Evolutionary conservation across 2,888 invertebrate genomes (phyloP), one percentile per base, ranked within the genome.

Genomic region (Chaitophorus viminalis): DNA sequence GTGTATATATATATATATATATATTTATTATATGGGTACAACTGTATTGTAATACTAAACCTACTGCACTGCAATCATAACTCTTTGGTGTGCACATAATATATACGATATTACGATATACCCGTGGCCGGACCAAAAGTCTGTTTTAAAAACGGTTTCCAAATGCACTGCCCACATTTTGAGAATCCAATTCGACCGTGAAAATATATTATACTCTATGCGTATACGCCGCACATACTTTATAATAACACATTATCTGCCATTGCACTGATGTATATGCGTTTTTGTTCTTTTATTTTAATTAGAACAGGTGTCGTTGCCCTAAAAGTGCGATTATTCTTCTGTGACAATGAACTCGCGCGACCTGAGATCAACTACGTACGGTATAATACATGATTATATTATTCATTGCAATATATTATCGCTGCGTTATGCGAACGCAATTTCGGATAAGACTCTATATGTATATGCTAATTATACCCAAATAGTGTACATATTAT

Each of bases 221-320:
- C 68, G 3, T 65, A 52, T 14, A 9, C 33, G 21, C 21, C 29
- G 31, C 11, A 31, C 21, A 14, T 29, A 21, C 21, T 68, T 17
- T 36, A 54, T 54, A 31, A 65, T 65, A n/a, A 33, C 3, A 14
- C 65, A 79, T 65, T 52, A 52, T 29, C 76, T 52, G 4, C n/a
- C 2, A 2, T 29, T 9, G 31, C n/a, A 14, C 52, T n/a, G 25
- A 31, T 54, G 31, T 39, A 52, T 70, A 21, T n/a, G 36, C 0
- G 46, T 46, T 77, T 52, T 46, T 14, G 11, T 46, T 46, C 3
- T 46, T 11, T 46, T 46, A 3, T 60, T 87, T 86, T 79, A 86
- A 79, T 79, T 52, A 86, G 39, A 79, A 86, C 86, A 86, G 86
- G 86, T 87, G 86, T 79, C 86, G 79, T 87, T 79, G 86, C 70